Base-by-base conservation (phyloP, 2,113 vertebrate genomes). In the Synchiropus splendidus region DNA sequence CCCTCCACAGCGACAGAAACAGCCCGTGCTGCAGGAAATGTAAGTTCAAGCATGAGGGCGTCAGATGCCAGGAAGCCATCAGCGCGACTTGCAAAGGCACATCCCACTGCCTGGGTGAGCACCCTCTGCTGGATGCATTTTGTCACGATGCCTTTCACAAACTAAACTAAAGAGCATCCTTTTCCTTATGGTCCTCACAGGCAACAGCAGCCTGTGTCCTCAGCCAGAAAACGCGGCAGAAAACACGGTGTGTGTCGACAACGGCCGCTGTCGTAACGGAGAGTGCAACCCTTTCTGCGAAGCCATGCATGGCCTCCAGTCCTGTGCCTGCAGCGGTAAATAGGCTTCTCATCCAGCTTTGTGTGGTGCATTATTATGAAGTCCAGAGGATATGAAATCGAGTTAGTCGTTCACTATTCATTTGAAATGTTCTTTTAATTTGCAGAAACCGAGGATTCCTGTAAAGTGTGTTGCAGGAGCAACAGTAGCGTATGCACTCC, bases 201-300 rank as follows among this genome's bases (percentile, higher is more conserved):
- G 92, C 21, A 88, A 79, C 64, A 93, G 89, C 79, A 97, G 92
- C 0, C 83, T 90, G 13, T 99, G 95, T 42, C 94, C 94, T 2
- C 78, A 88, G 6, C 92, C 95, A 0, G 88, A 77, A 44, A 88
- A 92, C 1, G 92, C 91, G 0, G 43, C 45, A 0, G 81, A 99
- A 16, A 44, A 85, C 41, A 94, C 87, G 0, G 72, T 86, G 31
- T 99, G 95, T 0, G 85, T 99, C 14, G 95, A 99, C 72, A 87
- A 86, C 16, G 95, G 95, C 11, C 84, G 72, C 53, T 99, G 95
- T 70, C 83, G 44, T 43, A 80, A 78, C 0, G 95, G 95, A 8
- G 89, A 92, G 42, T 99, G 95, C 1, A 70, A 89, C 15, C 92
- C 95, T 1, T 99, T 97, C 83, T 99, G 95, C 1, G 88, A 92